Percentiles rank a stretch among this genome's conserved stretches.
Conservation (phyloP, 2,888 invertebrate genomes). For the Mythimna lalbum region DNA sequence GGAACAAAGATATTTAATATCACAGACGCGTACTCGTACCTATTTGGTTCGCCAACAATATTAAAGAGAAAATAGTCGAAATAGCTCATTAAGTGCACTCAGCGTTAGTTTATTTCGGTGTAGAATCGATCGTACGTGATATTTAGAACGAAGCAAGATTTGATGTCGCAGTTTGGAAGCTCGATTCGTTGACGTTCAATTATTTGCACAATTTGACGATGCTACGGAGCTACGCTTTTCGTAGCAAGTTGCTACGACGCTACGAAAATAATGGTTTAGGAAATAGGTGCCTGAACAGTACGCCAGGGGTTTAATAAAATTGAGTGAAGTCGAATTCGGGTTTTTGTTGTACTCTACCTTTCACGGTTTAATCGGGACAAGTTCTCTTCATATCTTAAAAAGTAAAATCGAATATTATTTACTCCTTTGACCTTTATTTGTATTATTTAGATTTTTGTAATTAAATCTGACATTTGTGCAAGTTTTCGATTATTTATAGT, state of each 20-base stretch:
- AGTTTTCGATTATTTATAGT: not conserved
- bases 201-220: slow-evolving; percentile 21
- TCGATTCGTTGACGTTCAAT: slow-evolving; percentile 25
- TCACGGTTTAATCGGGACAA: not conserved
- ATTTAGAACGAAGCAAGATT: not conserved
- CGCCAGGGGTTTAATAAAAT: not conserved
- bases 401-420: not conserved
- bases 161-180: slow-evolving; percentile 8
- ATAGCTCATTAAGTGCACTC: not conserved
- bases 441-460: no score
- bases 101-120: not conserved
- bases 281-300: slow-evolving; percentile 3
- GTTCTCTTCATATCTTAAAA: slow-evolving; percentile 2
- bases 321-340: not conserved
- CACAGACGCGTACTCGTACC: no score
- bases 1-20: not conserved
- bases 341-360: not conserved
- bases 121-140: not conserved
- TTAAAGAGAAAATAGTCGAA: not conserved
- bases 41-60: not conserved
- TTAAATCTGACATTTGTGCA: not conserved
- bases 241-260: slow-evolving; percentile 12
- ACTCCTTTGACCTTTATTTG: not conserved
- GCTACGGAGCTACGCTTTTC: slow-evolving; percentile 17
- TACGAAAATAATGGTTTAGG: slow-evolving; percentile 1